These are phyloP conservation scores for Proctacanthus coquilletti DNA, from an alignment of 1,140 invertebrate genomes.

Conservation along the genomic window DNA sequence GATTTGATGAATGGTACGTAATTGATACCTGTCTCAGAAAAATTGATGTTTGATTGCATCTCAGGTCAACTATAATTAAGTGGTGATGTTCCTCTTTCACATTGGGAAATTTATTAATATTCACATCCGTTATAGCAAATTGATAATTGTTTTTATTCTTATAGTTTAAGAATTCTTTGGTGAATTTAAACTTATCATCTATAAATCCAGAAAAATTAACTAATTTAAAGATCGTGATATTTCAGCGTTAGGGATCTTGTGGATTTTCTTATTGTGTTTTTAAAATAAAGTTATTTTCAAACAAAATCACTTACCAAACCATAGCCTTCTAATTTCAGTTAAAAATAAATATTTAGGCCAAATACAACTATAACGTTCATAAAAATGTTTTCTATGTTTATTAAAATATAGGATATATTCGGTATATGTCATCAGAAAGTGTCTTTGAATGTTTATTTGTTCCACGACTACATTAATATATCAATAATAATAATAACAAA, in stretches of 20 bases:
- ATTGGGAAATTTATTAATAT: constrained; percentile 1
- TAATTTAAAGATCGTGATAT: too few relatives aligned
- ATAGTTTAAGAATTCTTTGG: background rate
- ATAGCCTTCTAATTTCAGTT: background rate
- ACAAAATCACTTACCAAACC: background rate
- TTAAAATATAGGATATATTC: background rate
- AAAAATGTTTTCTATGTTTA: background rate
- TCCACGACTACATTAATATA: too few relatives aligned
- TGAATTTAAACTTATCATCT: background rate
- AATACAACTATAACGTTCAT: background rate
- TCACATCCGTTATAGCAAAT: background rate
- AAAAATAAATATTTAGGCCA: background rate
- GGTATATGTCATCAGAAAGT: too few relatives aligned
- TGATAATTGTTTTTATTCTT: background rate
- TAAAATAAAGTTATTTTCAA: background rate
- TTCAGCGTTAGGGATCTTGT: too few relatives aligned
- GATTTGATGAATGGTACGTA: background rate
- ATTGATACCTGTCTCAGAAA: background rate
- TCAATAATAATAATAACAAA: background rate
- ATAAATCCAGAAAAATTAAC: too few relatives aligned
- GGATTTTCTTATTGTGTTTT: background rate
- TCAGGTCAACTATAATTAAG: constrained; percentile 2
- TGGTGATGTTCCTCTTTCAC: constrained; percentile 2
- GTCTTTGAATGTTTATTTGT: too few relatives aligned
- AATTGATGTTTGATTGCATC: background rate